Percentiles rank a stretch among this genome's conserved stretches.
These are phyloP conservation scores for Cherax destructor DNA, from an alignment of 1,140 invertebrate genomes.

Conservation along the genomic window DNA sequence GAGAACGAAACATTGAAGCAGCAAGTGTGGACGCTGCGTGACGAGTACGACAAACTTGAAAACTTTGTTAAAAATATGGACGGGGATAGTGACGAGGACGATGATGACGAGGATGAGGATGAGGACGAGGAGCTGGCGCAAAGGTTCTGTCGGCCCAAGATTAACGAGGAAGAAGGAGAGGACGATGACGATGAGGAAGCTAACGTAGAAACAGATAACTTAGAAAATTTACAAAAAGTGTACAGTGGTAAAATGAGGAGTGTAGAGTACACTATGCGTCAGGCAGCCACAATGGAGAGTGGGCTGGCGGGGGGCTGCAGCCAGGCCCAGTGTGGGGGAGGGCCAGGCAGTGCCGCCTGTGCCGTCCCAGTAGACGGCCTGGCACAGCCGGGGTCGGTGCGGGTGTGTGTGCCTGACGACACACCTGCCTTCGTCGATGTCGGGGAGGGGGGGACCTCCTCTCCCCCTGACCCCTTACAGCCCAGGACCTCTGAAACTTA, in stretches of 20 bases:
- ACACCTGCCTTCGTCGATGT: constrained; percentile 29
- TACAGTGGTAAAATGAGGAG: constrained; percentile 70
- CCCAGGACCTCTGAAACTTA: constrained; percentile 58
- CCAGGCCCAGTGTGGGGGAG: constrained; percentile 46
- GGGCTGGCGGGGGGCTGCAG: constrained; percentile 49
- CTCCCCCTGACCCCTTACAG: constrained; percentile 38
- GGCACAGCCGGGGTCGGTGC: constrained; percentile 39
- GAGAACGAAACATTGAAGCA: constrained; percentile 90
- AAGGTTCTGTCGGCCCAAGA: constrained; percentile 44
- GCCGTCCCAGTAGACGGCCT: constrained; percentile 48
- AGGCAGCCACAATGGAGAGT: constrained; percentile 49
- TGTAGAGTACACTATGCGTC: constrained; percentile 65
- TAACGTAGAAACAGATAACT: constrained; percentile 77
- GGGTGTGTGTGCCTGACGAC: constrained; percentile 57
- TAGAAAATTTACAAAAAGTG: constrained; percentile 73
- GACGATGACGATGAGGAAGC: constrained; percentile 79
- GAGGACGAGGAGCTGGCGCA: constrained; percentile 62
- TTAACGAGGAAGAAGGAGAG: constrained; percentile 60
- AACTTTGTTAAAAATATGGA: constrained; percentile 81
- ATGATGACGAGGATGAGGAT: constrained; percentile 72
- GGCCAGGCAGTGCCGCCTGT: constrained; percentile 17
- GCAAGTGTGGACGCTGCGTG: constrained; percentile 89
- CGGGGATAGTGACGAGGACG: constrained; percentile 73
- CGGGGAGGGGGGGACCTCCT: constrained; percentile 12
- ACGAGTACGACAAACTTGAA: constrained; percentile 91